phyloP scores from a whole-genome alignment of 1,140 invertebrate species.

The Drosophila takahashii region DNA sequence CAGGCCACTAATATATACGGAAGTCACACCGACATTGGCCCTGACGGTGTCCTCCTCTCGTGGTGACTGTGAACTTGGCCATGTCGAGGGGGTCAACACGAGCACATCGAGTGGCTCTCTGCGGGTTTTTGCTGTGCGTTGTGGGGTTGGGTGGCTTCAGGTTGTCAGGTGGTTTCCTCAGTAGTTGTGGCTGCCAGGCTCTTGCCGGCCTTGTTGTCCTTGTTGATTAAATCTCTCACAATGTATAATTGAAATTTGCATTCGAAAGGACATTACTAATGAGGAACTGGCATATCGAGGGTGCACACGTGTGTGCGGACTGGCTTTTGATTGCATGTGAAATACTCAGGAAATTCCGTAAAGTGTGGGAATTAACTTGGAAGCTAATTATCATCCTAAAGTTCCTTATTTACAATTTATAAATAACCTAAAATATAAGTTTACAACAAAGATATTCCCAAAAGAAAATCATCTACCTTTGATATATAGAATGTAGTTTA shows the following conservation, averaged over 20 bases:
- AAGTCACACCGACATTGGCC: conserved; percentile 68
- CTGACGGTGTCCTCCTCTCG: conserved; percentile 35
- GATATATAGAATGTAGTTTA: too few species aligned
- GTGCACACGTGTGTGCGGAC: conserved; percentile 14
- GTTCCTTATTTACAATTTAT: neutral
- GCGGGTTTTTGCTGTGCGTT: neutral
- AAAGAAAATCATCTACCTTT: too few species aligned
- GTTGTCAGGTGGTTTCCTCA: conserved; percentile 3
- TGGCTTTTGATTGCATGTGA: conserved; percentile 18
- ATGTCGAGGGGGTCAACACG: conserved; percentile 51
- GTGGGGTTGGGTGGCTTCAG: neutral
- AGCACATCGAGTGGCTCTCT: conserved; percentile 37
- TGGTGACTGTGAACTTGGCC: conserved; percentile 55
- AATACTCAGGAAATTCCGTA: neutral
- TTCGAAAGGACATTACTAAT: conserved; percentile 73
- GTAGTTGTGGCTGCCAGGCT: conserved; percentile 25
- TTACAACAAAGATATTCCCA: too few species aligned
- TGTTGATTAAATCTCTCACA: conserved; percentile 77
- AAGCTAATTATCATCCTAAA: neutral
- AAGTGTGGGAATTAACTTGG: neutral
- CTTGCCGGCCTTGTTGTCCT: conserved; percentile 61
- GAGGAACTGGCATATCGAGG: conserved; percentile 22
- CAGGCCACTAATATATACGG: conserved; percentile 15
- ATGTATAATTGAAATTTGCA: conserved; percentile 76
- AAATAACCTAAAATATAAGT: neutral